Evolutionary conservation across 2,888 invertebrate species (phyloP).

Genomic region (Hypolimnas misippus): DNA sequence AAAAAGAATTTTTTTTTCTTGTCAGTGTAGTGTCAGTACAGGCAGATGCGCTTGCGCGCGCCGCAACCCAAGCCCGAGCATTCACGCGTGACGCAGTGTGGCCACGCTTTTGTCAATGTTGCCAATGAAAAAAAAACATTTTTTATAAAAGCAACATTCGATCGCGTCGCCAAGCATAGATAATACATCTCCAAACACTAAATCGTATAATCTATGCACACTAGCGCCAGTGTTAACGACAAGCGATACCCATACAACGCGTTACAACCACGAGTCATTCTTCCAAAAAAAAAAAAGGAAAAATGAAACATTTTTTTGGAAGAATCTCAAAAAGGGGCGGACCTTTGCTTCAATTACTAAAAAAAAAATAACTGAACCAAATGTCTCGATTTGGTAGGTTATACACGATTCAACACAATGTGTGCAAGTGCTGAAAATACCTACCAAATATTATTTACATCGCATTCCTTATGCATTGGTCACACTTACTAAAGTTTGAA

Average conservation of each 20-base stretch:
- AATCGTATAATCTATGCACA: slow-evolving; percentile 57
- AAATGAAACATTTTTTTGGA: slow-evolving; percentile 32
- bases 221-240: slow-evolving; percentile 79
- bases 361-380: slow-evolving; percentile 38
- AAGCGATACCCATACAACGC: slow-evolving; percentile 82
- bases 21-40: slow-evolving; percentile 35
- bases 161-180: slow-evolving; percentile 44
- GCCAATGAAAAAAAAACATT: slow-evolving; percentile 29
- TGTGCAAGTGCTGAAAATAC: slow-evolving; percentile 64
- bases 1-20: not conserved
- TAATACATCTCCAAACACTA: slow-evolving; percentile 36
- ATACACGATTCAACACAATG: slow-evolving; percentile 64
- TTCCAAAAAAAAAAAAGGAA: slow-evolving; percentile 28
- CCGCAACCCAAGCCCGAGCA: slow-evolving; percentile 83
- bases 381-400: slow-evolving; percentile 65
- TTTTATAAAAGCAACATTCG: slow-evolving; percentile 21
- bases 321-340: slow-evolving; percentile 46
- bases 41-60: slow-evolving; percentile 50
- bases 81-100: slow-evolving; percentile 79
- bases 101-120: slow-evolving; percentile 48
- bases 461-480: slow-evolving; percentile 70
- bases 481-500: slow-evolving; percentile 52
- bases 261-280: slow-evolving; percentile 55
- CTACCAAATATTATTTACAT: slow-evolving; percentile 82
- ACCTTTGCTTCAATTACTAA: slow-evolving; percentile 40